Evolutionary conservation across 2,113 vertebrate genomes (phyloP).

Genomic region (Onychostoma macrolepis): DNA sequence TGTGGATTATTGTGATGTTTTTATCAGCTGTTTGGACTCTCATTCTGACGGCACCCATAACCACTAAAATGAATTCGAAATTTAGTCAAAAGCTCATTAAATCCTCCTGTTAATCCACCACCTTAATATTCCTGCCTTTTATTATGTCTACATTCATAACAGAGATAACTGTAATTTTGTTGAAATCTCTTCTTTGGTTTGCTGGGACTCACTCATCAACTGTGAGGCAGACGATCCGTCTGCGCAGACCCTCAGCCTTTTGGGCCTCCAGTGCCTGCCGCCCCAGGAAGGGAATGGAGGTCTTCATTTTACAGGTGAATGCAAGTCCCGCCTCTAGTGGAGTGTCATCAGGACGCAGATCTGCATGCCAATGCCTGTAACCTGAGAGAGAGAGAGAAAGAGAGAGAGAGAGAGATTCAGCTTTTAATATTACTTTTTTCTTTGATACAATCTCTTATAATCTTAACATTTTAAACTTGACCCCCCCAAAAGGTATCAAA

Average conservation of each 20-base stretch:
- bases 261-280: conserved; percentile 84
- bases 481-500: neutral
- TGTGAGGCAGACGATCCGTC: conserved; percentile 90
- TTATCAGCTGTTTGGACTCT: no score
- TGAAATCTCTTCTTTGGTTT: neutral
- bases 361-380: conserved; percentile 94
- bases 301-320: conserved; percentile 94
- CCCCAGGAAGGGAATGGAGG: conserved; percentile 84
- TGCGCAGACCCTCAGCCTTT: conserved; percentile 79
- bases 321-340: conserved; percentile 90
- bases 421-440: neutral
- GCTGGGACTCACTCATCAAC: conserved; percentile 81
- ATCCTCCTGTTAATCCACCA: neutral
- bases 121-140: neutral
- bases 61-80: neutral
- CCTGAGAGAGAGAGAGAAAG: conserved; percentile 71
- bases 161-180: neutral
- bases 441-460: neutral
- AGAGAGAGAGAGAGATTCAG: neutral
- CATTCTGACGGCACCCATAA: no score
- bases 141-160: neutral
- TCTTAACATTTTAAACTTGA: neutral
- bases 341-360: conserved; percentile 89
- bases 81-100: neutral
- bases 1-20: neutral